phyloP scores from a whole-genome alignment of 2,113 vertebrate species.

The Micronycteris hirsuta region DNA sequence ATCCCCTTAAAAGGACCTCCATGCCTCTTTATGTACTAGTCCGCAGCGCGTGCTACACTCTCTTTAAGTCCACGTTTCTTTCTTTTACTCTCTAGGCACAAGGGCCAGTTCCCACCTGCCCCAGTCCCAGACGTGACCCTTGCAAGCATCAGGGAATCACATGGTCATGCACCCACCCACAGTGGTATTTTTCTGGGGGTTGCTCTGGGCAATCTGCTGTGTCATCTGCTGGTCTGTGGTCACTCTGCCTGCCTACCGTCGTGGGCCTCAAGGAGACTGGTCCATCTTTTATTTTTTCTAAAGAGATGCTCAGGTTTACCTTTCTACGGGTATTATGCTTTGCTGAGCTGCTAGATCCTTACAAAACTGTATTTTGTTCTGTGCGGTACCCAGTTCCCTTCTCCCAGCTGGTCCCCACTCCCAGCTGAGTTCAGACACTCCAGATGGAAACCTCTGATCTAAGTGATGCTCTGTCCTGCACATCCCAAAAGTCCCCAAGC shows the following conservation, averaged over 20 bases:
- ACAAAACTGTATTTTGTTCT: accelerated
- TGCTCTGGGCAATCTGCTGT: neutral
- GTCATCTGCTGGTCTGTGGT: neutral
- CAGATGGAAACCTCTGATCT: neutral
- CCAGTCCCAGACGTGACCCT: accelerated
- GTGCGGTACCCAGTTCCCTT: neutral
- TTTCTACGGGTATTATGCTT: neutral
- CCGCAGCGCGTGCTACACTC: accelerated
- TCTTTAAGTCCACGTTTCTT: neutral
- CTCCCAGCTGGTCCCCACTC: neutral
- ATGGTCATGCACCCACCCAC: accelerated
- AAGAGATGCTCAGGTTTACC: neutral
- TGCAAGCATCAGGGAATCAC: accelerated
- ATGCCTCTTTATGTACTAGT: accelerated
- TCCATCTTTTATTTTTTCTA: neutral
- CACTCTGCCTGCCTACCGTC: neutral
- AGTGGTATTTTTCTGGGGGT: neutral
- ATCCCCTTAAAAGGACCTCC: neutral
- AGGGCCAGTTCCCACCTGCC: neutral
- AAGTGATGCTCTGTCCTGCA: accelerated
- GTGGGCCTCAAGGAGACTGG: accelerated
- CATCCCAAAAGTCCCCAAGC: neutral
- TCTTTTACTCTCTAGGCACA: neutral
- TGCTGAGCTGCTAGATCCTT: too few species aligned
- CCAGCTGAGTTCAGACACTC: neutral